Evolutionary conservation across 1,140 invertebrate species (phyloP).

Genomic region (Colletes latitarsis): DNA sequence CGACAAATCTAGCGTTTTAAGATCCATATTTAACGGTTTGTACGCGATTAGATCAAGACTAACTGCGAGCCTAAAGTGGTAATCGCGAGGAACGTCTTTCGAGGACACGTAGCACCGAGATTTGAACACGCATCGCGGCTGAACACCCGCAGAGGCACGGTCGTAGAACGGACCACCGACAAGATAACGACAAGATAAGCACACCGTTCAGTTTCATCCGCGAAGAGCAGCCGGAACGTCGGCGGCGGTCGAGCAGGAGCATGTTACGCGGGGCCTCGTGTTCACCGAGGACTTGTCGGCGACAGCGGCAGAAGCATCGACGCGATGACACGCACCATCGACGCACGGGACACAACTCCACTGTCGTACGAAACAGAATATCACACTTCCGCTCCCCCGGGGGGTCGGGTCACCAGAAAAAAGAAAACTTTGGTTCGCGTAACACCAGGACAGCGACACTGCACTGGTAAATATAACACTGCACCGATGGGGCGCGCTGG

Average conservation of each 20-base stretch:
- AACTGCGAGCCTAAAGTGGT: too few species aligned
- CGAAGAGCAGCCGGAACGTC: constrained; percentile 56
- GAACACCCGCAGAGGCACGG: constrained; percentile 23
- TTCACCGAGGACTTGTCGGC: neutral
- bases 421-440: neutral
- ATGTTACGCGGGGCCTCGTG: constrained; percentile 4
- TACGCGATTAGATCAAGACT: too few species aligned
- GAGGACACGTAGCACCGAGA: too few species aligned
- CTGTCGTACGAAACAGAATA: neutral
- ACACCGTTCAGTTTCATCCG: constrained; percentile 72
- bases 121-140: neutral
- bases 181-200: constrained; percentile 21
- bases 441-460: neutral
- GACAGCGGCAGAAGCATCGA: constrained; percentile 20
- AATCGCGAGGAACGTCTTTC: too few species aligned
- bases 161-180: constrained; percentile 4
- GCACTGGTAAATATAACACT: constrained; percentile 38
- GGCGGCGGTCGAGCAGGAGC: constrained; percentile 47
- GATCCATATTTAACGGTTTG: too few species aligned
- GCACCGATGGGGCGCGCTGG: neutral
- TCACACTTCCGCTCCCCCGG: neutral
- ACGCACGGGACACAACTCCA: constrained; percentile 45
- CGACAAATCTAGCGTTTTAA: too few species aligned
- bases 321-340: constrained; percentile 47
- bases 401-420: neutral